Evolutionary conservation across 2,797 vertebrate genomes (phyloP).

Genomic region (Astyanax mexicanus): DNA sequence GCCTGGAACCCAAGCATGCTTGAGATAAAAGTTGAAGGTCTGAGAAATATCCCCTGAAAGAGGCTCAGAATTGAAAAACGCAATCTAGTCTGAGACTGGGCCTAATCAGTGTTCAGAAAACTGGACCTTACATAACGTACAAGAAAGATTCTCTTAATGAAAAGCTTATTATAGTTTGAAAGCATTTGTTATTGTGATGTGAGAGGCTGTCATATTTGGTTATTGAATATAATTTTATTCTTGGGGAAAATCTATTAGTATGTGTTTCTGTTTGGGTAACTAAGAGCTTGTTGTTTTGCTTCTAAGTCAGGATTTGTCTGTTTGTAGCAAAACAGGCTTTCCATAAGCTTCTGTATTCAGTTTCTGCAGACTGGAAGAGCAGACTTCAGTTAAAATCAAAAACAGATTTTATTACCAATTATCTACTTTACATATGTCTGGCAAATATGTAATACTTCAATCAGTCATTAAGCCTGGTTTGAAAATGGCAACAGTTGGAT

Average conservation of each 20-base stretch:
- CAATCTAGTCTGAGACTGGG: not conserved
- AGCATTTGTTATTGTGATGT: not conserved
- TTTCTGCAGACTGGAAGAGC: not conserved
- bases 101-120: not conserved
- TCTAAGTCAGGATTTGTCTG: slow-evolving; percentile 1
- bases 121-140: not conserved
- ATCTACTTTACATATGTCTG: too few species aligned
- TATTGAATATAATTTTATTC: not conserved
- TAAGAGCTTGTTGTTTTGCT: not conserved
- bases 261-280: not conserved
- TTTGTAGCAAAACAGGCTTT: not conserved
- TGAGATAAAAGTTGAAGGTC: not conserved
- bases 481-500: too few species aligned
- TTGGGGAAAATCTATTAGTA: not conserved
- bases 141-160: not conserved
- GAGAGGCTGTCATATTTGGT: not conserved
- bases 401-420: too few species aligned
- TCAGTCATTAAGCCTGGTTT: too few species aligned
- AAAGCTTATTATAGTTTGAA: not conserved
- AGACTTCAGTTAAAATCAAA: too few species aligned
- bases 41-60: not conserved
- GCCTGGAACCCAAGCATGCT: not conserved
- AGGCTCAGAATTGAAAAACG: not conserved
- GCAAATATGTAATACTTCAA: too few species aligned
- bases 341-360: not conserved